phyloP scores from a whole-genome alignment of 2,113 vertebrate genomes.

The Chitala chitala region DNA sequence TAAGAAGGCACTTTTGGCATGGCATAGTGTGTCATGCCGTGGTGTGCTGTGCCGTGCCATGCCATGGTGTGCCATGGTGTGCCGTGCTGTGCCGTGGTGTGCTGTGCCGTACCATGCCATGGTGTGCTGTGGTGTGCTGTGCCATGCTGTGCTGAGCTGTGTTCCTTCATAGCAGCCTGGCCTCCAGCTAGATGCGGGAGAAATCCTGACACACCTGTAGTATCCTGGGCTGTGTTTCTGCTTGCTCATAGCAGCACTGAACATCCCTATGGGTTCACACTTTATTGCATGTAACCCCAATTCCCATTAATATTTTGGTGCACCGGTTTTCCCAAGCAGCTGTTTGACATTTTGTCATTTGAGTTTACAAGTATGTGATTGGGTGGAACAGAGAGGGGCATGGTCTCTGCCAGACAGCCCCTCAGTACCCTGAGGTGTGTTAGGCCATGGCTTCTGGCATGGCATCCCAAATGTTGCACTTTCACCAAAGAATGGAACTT shows the following conservation, averaged over 20 bases:
- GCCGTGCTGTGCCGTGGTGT: neutral
- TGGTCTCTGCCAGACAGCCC: no score
- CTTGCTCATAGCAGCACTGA: neutral
- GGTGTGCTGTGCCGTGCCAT: neutral
- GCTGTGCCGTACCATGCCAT: neutral
- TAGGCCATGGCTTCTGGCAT: neutral
- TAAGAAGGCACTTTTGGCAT: neutral
- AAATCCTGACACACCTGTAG: neutral
- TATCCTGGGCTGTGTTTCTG: neutral
- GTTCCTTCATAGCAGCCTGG: neutral
- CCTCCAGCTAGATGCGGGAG: slow-evolving; percentile 4
- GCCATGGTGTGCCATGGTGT: neutral
- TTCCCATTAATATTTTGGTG: neutral
- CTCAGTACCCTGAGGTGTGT: neutral
- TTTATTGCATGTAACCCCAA: slow-evolving; percentile 9
- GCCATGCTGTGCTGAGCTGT: neutral
- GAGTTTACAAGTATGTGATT: neutral
- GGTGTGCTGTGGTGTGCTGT: neutral
- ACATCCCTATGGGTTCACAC: neutral
- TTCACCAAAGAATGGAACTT: no score
- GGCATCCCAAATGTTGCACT: no score
- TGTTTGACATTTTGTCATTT: neutral
- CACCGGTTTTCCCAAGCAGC: slow-evolving; percentile 1
- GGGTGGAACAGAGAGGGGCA: neutral
- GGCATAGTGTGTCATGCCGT: neutral